phyloP scores from a whole-genome alignment of 2,797 vertebrate species.

The Alosa sapidissima region DNA sequence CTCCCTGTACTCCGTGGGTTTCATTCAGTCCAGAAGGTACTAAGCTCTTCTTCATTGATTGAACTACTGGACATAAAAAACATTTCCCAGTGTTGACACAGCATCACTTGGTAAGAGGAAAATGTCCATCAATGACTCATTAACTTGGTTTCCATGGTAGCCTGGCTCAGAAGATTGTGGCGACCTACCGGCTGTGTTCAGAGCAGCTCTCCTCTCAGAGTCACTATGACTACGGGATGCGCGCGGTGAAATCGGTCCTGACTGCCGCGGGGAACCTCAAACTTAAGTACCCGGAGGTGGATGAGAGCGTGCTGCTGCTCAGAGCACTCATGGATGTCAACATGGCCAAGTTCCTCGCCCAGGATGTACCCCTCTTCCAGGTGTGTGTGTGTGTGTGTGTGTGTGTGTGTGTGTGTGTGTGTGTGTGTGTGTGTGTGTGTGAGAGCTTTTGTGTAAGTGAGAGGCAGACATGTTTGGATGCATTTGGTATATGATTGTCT shows the following conservation, averaged over 20 bases:
- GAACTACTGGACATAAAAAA: background rate
- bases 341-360: constrained; percentile 91
- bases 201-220: constrained; percentile 93
- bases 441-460: background rate
- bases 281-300: constrained; percentile 83
- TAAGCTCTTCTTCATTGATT: background rate
- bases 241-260: constrained; percentile 93
- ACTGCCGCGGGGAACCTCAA: constrained; percentile 93
- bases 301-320: constrained; percentile 85
- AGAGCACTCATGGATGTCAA: constrained; percentile 91
- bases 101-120: background rate
- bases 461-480: too few relatives aligned
- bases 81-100: background rate
- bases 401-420: constrained; percentile 49
- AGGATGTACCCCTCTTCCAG: constrained; percentile 93
- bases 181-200: constrained; percentile 90
- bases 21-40: constrained; percentile 91
- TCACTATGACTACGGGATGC: constrained; percentile 95
- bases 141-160: constrained; percentile 59
- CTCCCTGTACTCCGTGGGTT: constrained; percentile 95
- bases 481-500: background rate
- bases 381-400: constrained; percentile 47
- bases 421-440: background rate
- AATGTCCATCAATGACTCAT: background rate
- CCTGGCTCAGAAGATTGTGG: constrained; percentile 93